Percentiles rank a stretch among this genome's conserved stretches.
These are phyloP conservation scores for Agelas oroides DNA, from an alignment of 37 sponge, comb jelly and placozoan genomes.

Conservation along the genomic window DNA sequence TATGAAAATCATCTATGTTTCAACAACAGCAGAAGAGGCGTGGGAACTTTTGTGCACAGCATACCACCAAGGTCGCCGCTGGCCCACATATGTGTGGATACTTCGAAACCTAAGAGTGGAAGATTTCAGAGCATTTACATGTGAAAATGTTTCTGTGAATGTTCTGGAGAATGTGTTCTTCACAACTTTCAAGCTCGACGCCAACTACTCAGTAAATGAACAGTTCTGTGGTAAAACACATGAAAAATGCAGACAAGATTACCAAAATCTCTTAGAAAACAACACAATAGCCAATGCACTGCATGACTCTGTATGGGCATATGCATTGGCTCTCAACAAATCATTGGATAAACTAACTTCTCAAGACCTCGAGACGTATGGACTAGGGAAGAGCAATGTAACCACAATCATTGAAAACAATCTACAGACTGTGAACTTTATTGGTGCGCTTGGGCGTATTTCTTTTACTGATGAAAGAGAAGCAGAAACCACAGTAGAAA, in stretches of 20 bases:
- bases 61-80: not conserved
- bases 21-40: slow-evolving; percentile 13
- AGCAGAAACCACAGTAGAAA: not conserved
- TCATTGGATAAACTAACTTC: slow-evolving; percentile 2
- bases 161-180: slow-evolving; percentile 30
- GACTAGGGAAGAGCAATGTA: slow-evolving; percentile 11
- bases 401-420: slow-evolving; percentile 13
- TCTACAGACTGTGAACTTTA: slow-evolving; percentile 2
- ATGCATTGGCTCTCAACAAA: slow-evolving; percentile 47
- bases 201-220: no score
- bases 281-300: slow-evolving; percentile 15
- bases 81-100: slow-evolving; percentile 48
- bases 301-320: slow-evolving; percentile 56
- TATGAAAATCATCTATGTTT: slow-evolving; percentile 20
- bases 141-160: not conserved
- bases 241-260: no score
- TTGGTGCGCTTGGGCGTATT: slow-evolving; percentile 35
- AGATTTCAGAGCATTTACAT: not conserved
- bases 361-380: not conserved
- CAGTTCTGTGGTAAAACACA: no score
- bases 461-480: slow-evolving; percentile 7
- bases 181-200: no score
- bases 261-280: not conserved
- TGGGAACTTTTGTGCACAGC: not conserved
- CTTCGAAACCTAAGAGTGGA: slow-evolving; percentile 1